Base-by-base conservation (phyloP, 2,888 invertebrate genomes). In the Heteropelma amictum region DNA sequence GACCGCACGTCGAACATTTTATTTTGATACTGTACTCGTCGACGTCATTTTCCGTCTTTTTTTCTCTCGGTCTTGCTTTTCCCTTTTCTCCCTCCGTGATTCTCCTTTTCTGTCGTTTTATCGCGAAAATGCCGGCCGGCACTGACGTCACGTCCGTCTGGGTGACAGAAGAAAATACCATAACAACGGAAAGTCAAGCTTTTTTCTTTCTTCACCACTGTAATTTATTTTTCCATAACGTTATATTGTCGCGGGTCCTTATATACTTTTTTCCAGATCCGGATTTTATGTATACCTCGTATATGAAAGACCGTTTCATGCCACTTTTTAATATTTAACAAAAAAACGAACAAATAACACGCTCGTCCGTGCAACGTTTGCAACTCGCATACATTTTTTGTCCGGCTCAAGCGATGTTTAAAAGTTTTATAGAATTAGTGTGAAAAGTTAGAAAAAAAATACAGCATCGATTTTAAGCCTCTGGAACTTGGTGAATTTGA, bases 131-230 rank as follows among this genome's bases (percentile, higher is more conserved):
- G 49, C 28, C 63, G 40, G 49, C 47, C 58, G 63, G 49, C 42
- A 26, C 21, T 73, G 69, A 73, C 69, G 69, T 73, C 69, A 64
- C 63, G 69, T 73, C 51, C 69, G 58, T 58, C 63, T 42, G 42
- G 33, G 30, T 56, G 45, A 51, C 51, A 28, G 35, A 23, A 73
- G 56, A 58, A 53, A 73, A 53, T 19, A 58, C 26, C 49, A 49
- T 51, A 12, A 30, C 19, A 42, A 64, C 58, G 26, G 33, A 38
- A 30, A 30, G 45, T 45, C 28, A 53, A 53, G 53, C 23, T 53
- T 53, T 45, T 40, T 40, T 60, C 6, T 47, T 58, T 38, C 26
- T 38, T 4, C 56, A 51, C 49, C 63, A 40, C 33, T 68, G 35
- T 45, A 42, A 70, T 70, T 42, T 58, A 38, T 63, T 51, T 23